A percentile compares a stretch with the other conserved stretches of the same genome.
phyloP scores from a whole-genome alignment of 2,888 invertebrate genomes.

The Cephus nigrinus region DNA sequence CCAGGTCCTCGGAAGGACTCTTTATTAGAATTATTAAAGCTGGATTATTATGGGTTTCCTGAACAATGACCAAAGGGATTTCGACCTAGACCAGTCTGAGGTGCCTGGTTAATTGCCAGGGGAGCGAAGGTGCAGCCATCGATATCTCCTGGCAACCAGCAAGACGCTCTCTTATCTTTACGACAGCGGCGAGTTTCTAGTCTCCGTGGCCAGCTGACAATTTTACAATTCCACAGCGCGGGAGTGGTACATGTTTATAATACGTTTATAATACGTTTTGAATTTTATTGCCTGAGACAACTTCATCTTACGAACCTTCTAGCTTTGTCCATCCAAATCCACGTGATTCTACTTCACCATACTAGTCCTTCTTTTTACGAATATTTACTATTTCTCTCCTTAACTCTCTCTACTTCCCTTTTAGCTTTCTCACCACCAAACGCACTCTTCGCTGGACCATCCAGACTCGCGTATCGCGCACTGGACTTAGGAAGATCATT shows the following conservation, averaged over 20 bases:
- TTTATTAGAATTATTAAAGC: background rate
- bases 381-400: background rate
- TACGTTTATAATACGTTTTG: constrained; percentile 53
- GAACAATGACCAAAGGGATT: constrained; percentile 9
- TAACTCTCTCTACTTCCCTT: background rate
- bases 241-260: constrained; percentile 56
- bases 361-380: background rate
- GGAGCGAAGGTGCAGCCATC: constrained; percentile 18
- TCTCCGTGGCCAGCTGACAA: constrained; percentile 43
- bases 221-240: constrained; percentile 53
- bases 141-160: constrained; percentile 15
- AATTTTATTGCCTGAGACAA: constrained; percentile 47
- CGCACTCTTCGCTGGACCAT: background rate
- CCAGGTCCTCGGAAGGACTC: background rate
- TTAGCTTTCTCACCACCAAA: background rate
- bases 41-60: background rate
- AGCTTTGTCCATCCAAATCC: background rate
- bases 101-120: constrained; percentile 25
- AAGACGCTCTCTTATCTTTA: constrained; percentile 44
- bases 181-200: constrained; percentile 38
- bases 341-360: background rate
- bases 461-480: background rate
- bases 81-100: background rate
- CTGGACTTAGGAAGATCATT: background rate
- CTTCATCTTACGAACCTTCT: background rate